Conservation (phyloP, 1,140 invertebrate species). For the Caerostris extrusa region DNA sequence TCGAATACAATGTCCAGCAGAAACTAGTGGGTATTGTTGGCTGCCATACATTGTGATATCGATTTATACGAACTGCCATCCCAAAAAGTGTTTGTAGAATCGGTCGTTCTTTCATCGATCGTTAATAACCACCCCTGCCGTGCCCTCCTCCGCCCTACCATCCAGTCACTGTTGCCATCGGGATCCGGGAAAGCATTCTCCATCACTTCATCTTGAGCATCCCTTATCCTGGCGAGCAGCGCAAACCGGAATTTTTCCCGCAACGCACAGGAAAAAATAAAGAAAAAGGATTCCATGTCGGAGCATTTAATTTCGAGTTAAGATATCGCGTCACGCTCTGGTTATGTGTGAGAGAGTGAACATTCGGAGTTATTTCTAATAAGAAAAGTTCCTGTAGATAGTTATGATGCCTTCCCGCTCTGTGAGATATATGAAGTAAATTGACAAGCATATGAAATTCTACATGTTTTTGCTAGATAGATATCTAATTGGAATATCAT, state of each 20-base stretch:
- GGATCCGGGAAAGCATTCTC: slow-evolving; percentile 34
- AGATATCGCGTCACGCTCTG: neutral
- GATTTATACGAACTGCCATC: slow-evolving; percentile 61
- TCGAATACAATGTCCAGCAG: neutral
- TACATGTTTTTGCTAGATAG: too few species aligned
- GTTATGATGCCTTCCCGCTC: too few species aligned
- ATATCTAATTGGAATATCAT: too few species aligned
- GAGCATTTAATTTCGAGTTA: slow-evolving; percentile 55
- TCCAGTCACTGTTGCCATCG: slow-evolving; percentile 70
- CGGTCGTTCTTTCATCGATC: slow-evolving; percentile 73
- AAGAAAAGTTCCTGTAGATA: too few species aligned
- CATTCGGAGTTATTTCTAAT: too few species aligned
- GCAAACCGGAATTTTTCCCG: slow-evolving; percentile 26
- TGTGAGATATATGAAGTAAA: too few species aligned
- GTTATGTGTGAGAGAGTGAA: too few species aligned
- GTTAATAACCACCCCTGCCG: slow-evolving; percentile 21
- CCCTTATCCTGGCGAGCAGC: slow-evolving; percentile 17
- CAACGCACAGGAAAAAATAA: slow-evolving; percentile 2
- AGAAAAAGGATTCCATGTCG: neutral
- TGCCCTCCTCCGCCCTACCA: neutral
- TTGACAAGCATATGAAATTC: too few species aligned
- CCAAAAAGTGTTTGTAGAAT: slow-evolving; percentile 60
- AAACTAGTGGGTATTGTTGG: slow-evolving; percentile 56
- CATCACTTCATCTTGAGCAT: slow-evolving; percentile 75
- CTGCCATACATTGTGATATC: slow-evolving; percentile 42